A percentile compares a stretch with the other conserved stretches of the same genome.
phyloP scores from a whole-genome alignment of 2,888 invertebrate species.

The Hymenopus coronatus region DNA sequence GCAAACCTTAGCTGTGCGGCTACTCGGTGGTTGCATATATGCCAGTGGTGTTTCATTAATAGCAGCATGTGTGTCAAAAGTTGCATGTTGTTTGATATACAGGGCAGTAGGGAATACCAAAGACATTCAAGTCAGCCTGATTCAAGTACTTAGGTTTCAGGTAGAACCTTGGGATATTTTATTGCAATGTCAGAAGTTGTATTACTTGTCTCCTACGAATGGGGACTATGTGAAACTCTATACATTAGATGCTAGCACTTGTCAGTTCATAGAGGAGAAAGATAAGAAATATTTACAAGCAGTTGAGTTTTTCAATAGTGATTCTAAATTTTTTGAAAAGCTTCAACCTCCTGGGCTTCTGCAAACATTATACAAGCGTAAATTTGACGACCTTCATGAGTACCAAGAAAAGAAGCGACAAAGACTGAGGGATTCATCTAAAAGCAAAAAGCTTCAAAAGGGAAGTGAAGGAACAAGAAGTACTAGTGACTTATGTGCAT shows the following conservation, averaged over 20 bases:
- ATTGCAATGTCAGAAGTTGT: constrained; percentile 43
- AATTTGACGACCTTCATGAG: constrained; percentile 76
- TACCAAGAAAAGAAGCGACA: constrained; percentile 71
- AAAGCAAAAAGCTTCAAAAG: neutral
- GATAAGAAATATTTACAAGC: neutral
- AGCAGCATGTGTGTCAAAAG: constrained; percentile 54
- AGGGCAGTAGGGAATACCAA: constrained; percentile 41
- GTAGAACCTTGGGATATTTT: constrained; percentile 49
- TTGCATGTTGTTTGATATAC: constrained; percentile 51
- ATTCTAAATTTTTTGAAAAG: constrained; percentile 37
- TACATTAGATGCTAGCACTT: constrained; percentile 38
- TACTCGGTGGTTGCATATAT: constrained; percentile 45
- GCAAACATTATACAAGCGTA: constrained; percentile 69
- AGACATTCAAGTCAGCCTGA: constrained; percentile 38
- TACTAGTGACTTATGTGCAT: no score
- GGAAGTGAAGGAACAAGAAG: no score
- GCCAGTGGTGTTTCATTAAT: constrained; percentile 48
- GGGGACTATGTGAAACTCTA: constrained; percentile 35
- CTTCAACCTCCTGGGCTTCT: constrained; percentile 42
- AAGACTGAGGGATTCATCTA: neutral
- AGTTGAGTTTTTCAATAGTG: neutral
- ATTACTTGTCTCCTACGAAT: constrained; percentile 44
- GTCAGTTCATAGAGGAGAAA: constrained; percentile 34
- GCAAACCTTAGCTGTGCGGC: constrained; percentile 48
- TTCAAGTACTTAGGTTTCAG: constrained; percentile 48